These are phyloP conservation scores for Carcharodon carcharias DNA, from an alignment of 2,797 vertebrate species.

Conservation along the genomic window DNA sequence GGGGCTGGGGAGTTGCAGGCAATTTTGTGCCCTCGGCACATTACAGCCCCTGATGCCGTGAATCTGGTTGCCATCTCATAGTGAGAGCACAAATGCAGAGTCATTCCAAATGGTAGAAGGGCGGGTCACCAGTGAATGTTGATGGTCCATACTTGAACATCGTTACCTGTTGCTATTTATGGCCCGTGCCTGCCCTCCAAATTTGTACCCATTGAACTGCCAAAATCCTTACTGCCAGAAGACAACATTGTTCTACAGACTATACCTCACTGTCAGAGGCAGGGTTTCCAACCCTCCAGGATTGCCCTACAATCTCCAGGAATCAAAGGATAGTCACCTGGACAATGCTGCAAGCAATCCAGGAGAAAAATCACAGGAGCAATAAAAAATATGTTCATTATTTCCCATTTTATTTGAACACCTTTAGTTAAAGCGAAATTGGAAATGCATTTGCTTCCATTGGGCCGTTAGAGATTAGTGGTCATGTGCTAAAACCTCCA, in stretches of 20 bases:
- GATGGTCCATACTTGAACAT: not conserved
- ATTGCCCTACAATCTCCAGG: not conserved
- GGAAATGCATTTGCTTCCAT: not conserved
- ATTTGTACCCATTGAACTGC: not conserved
- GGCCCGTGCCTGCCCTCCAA: not conserved
- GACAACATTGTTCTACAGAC: no score
- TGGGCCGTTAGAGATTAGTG: not conserved
- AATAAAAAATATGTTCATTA: not conserved
- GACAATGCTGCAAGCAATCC: not conserved
- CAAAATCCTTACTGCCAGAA: no score
- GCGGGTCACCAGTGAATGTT: not conserved
- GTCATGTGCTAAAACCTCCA: not conserved
- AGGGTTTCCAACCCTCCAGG: not conserved
- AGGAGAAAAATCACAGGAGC: not conserved
- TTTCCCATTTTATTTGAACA: not conserved
- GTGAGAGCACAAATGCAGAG: not conserved
- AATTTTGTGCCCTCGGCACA: not conserved
- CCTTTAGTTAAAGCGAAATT: not conserved
- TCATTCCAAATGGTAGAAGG: not conserved
- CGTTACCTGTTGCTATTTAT: not conserved
- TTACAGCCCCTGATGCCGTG: not conserved
- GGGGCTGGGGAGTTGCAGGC: not conserved
- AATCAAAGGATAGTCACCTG: not conserved
- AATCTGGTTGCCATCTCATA: not conserved
- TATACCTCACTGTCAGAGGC: no score